phyloP scores from a whole-genome alignment of 2,888 invertebrate species.

The Cryptocephalus moraei region DNA sequence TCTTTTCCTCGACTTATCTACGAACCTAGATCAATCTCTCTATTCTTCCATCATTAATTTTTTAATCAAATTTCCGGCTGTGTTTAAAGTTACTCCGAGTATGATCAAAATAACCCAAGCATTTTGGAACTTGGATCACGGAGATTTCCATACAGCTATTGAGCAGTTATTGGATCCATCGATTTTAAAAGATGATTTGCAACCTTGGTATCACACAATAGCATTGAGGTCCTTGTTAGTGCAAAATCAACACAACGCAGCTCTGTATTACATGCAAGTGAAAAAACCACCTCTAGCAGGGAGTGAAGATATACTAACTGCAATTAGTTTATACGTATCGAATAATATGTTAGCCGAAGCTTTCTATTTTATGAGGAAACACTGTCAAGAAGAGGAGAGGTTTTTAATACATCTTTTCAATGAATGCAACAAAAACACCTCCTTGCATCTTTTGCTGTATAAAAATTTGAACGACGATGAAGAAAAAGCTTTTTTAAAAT shows the following conservation, averaged over 20 bases:
- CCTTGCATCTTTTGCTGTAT: constrained; percentile 50
- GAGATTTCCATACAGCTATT: constrained; percentile 65
- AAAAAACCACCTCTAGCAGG: constrained; percentile 30
- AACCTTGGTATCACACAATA: constrained; percentile 63
- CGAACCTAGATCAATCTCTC: constrained; percentile 48
- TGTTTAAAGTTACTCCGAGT: constrained; percentile 65
- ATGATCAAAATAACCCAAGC: constrained; percentile 72
- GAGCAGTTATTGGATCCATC: constrained; percentile 53
- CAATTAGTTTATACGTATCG: constrained; percentile 51
- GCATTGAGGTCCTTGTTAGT: constrained; percentile 55
- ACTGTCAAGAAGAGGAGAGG: constrained; percentile 41
- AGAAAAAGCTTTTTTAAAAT: constrained; percentile 57
- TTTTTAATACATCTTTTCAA: constrained; percentile 52
- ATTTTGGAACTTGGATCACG: constrained; percentile 84
- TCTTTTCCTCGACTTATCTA: constrained; percentile 69
- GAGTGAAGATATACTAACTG: constrained; percentile 42
- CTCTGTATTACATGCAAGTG: constrained; percentile 56
- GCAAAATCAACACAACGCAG: constrained; percentile 59
- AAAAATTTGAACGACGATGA: constrained; percentile 52
- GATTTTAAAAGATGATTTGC: constrained; percentile 45
- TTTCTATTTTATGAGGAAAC: constrained; percentile 50
- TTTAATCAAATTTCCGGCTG: constrained; percentile 68
- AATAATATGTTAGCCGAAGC: constrained; percentile 57
- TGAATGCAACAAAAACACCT: constrained; percentile 47
- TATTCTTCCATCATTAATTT: constrained; percentile 56